Percentiles rank a stretch among this genome's conserved stretches.
These are phyloP conservation scores for Pseudorhiza aurosa DNA, from an alignment of 30 jellyfish, hydroid and myxozoan species.

Conservation along the genomic window DNA sequence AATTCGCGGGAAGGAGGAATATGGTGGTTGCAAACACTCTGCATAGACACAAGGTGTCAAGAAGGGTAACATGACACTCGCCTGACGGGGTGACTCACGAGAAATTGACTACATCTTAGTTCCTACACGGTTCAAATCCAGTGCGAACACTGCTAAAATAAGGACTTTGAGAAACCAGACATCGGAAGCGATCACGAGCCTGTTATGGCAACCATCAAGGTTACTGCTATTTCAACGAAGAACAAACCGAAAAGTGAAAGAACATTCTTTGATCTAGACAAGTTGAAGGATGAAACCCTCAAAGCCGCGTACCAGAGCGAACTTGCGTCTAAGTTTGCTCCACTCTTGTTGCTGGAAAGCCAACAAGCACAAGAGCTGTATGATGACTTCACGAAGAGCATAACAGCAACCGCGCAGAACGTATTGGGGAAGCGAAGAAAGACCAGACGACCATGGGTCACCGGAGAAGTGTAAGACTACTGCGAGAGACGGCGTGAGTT, in stretches of 20 bases:
- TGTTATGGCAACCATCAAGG: constrained; percentile 26
- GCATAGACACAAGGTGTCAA: constrained; percentile 26
- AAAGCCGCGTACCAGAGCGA: constrained; percentile 11
- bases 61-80: constrained; percentile 33
- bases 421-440: constrained; percentile 16
- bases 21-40: constrained; percentile 18
- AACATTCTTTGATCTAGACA: too few relatives aligned
- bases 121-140: constrained; percentile 13
- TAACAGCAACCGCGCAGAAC: constrained; percentile 13
- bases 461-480: constrained; percentile 18
- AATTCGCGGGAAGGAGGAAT: too few relatives aligned
- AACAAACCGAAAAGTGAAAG: constrained; percentile 10
- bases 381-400: constrained; percentile 7
- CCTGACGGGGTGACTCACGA: constrained; percentile 22
- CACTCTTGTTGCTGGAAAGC: constrained; percentile 14
- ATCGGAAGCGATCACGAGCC: constrained; percentile 53
- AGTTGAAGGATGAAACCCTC: constrained; percentile 15
- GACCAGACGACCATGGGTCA: constrained; percentile 59
- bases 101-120: constrained; percentile 47
- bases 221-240: constrained; percentile 9
- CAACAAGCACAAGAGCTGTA: constrained; percentile 23
- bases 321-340: constrained; percentile 17
- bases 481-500: constrained; percentile 30
- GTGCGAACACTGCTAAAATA: constrained; percentile 43
- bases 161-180: constrained; percentile 35